A percentile compares a stretch with the other conserved stretches of the same genome.
Conservation (phyloP, 2,888 invertebrate genomes). For the Chrysodeixis includens region DNA sequence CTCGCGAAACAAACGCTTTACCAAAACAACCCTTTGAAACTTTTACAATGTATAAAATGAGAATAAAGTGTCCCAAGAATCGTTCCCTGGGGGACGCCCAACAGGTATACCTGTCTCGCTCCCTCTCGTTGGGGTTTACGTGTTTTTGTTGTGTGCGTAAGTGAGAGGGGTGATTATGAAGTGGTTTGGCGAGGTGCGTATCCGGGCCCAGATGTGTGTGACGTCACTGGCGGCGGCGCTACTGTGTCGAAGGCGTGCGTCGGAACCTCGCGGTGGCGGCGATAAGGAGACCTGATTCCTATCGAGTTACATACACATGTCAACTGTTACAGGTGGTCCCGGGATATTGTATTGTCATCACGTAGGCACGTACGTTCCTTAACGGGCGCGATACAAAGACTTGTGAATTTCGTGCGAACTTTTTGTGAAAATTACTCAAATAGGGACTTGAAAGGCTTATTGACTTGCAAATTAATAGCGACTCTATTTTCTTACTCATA, state of each 20-base stretch:
- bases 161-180: slow-evolving; percentile 47
- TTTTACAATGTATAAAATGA: slow-evolving; percentile 61
- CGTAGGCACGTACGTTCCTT: background rate
- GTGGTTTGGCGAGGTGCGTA: slow-evolving; percentile 36
- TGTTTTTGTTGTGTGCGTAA: slow-evolving; percentile 38
- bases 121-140: slow-evolving; percentile 34
- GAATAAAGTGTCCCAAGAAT: slow-evolving; percentile 55
- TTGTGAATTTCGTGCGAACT: background rate
- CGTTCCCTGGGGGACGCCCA: slow-evolving; percentile 57
- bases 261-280: slow-evolving; percentile 38
- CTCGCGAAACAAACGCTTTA: slow-evolving; percentile 48
- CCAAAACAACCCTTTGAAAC: slow-evolving; percentile 62
- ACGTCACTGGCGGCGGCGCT: slow-evolving; percentile 44
- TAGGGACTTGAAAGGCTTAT: background rate
- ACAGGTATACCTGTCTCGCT: slow-evolving; percentile 59
- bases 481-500: background rate
- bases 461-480: background rate
- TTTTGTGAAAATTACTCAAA: background rate
- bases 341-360: slow-evolving; percentile 1
- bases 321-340: background rate
- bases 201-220: slow-evolving; percentile 51
- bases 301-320: background rate
- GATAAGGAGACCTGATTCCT: background rate
- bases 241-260: slow-evolving; percentile 43
- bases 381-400: background rate